These are phyloP conservation scores for Anthrax anthrax DNA, from an alignment of 2,888 invertebrate species.

Conservation along the genomic window DNA sequence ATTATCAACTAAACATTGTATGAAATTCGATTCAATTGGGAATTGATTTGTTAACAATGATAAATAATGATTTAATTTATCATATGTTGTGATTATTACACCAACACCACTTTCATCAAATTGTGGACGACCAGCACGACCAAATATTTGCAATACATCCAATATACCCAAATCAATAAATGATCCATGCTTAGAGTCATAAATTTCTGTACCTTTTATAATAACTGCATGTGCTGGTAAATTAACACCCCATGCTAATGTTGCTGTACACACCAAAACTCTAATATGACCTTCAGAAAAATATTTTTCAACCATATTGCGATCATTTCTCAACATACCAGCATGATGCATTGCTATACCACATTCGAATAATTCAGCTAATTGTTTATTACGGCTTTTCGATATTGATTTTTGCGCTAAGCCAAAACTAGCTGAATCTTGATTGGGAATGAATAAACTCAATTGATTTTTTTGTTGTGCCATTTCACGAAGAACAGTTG, in stretches of 20 bases:
- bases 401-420: constrained; percentile 55
- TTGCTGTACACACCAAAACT: constrained; percentile 91
- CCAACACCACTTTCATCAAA: constrained; percentile 91
- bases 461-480: constrained; percentile 62
- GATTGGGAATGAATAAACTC: constrained; percentile 52
- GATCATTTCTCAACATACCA: constrained; percentile 79
- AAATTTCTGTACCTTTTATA: constrained; percentile 66
- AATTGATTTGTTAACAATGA: constrained; percentile 89
- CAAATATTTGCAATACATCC: constrained; percentile 97
- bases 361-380: constrained; percentile 67
- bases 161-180: constrained; percentile 92
- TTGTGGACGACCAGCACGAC: constrained; percentile 95
- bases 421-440: constrained; percentile 45
- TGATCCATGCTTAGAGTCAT: constrained; percentile 86
- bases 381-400: constrained; percentile 63
- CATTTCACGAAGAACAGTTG: constrained; percentile 66
- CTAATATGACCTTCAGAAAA: constrained; percentile 79
- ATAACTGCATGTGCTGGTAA: constrained; percentile 96
- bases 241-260: constrained; percentile 99
- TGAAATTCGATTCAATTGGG: constrained; percentile 96
- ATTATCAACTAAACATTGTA: constrained; percentile 83
- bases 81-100: constrained; percentile 85
- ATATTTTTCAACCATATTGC: constrained; percentile 76
- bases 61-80: constrained; percentile 85
- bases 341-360: constrained; percentile 97